Base-by-base conservation (phyloP, 2,888 invertebrate species). In the Sphaerophoria rueppellii region DNA sequence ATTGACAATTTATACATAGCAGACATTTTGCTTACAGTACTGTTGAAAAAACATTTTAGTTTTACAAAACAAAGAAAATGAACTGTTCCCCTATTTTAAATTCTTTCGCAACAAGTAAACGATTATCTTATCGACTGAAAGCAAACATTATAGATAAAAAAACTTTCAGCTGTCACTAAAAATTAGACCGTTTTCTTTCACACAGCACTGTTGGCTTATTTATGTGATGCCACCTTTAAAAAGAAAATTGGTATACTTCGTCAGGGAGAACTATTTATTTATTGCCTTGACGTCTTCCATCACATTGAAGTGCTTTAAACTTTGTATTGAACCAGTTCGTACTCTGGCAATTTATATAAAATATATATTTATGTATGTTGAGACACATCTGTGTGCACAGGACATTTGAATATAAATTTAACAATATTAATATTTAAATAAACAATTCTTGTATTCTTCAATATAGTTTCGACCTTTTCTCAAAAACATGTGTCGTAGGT, bases 301-400 rank as follows among this genome's bases (percentile, higher is more conserved):
- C 40, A 65, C 24, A 37, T 52, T 52, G 12, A 24, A 24, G 50
- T 50, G 65, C 37, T 65, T 40, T 52, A 16, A 65, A 65, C 35
- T 65, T 65, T 52, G 52, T 37, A 52, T 65, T 52, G 65, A 65
- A 37, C 24, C n/a, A 65, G 52, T 16, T 52, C 16, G 32, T 40
- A 16, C 37, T 54, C 16, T 24, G 24, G n/a, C 16, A 40, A 67
- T n/a, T 32, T 5, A 6, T 1, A 9, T 9, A 43, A 43, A 11
- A 43, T 43, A 43, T 43, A 6, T 12, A 43, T 9, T 11, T 43
- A 43, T 9, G 11, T 43, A 43, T 40, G 40, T 40, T 7, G 9
- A 40, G 40, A 9, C 9, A 40, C n/a, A 34, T 32, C 24, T n/a
- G 7, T 46, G 14, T 35, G 4, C 11, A 54, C 34, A 6, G 6